phyloP scores from a whole-genome alignment of 2,113 vertebrate species.

The Heliornis fulica region DNA sequence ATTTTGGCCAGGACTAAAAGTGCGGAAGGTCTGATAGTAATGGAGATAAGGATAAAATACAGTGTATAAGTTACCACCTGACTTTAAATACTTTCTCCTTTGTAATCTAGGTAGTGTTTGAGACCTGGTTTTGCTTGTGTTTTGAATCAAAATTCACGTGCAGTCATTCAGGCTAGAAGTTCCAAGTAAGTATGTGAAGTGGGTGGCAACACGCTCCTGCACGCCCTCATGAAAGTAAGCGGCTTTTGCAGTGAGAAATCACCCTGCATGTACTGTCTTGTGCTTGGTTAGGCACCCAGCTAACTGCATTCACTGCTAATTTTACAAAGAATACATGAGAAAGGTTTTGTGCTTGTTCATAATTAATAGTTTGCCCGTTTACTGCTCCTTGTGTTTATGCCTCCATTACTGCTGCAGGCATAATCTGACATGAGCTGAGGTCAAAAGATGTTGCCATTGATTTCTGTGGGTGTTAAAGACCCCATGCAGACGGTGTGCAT shows the following conservation, averaged over 20 bases:
- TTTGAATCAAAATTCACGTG: not conserved
- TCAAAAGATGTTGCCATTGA: not conserved
- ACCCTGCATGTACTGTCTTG: not conserved
- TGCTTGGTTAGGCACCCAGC: not conserved
- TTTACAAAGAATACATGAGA: not conserved
- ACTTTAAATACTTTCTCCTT: not conserved
- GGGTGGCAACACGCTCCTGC: not conserved
- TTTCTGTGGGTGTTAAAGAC: slow-evolving; percentile 29
- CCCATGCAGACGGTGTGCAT: not conserved
- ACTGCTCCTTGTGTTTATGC: not conserved
- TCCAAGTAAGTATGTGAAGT: not conserved
- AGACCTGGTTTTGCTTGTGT: not conserved
- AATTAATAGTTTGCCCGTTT: slow-evolving; percentile 30
- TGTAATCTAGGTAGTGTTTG: not conserved
- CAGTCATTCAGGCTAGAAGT: not conserved
- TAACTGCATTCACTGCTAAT: not conserved
- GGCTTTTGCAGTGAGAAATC: not conserved
- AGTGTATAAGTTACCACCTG: accelerated
- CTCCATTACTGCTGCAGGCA: not conserved
- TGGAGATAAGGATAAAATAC: not conserved
- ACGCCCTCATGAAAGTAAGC: not conserved
- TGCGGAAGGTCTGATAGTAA: not conserved
- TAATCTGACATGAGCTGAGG: not conserved
- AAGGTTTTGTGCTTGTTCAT: not conserved
- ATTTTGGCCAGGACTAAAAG: not conserved